Base-by-base conservation (phyloP, 2,797 vertebrate species). In the Momotus momota region DNA sequence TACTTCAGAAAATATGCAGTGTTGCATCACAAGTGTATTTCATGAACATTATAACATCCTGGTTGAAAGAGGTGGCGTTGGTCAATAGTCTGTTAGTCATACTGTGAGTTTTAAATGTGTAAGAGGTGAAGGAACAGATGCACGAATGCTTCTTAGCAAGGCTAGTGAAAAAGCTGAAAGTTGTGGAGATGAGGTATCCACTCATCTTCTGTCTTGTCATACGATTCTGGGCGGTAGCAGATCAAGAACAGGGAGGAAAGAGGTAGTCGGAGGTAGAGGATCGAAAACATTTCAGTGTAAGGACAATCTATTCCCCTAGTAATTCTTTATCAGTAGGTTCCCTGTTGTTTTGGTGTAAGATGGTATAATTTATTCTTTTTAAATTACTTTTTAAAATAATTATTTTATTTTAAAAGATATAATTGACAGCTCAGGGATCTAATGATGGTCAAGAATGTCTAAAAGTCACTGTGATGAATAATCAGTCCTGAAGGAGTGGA, bases 71-170 rank as follows among this genome's bases (percentile, higher is more conserved):
- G 33, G 23, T 66, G 38, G n/a, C 54, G 51, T 90, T 95, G 58
- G 57, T 65, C 73, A 97, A 75, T 79, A 75, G 23, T 58, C 65
- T 88, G 14, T 94, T 79, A 90, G 80, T 94, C 95, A 84, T 61
- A 54, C 29, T 65, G 31, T n/a, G 10, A 88, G 83, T 35, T 74
- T 73, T 35, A 74, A 58, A 65, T 51, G 2, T 17, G 10, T 78
- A 84, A 79, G 40, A 88, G 93, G 18, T 12, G 66, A 66, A 82
- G n/a, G 77, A 90, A 46, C 48, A 20, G 33, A 21, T 4, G 16
- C 29, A 75, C 26, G 75, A 93, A 27, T 61, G 25, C 8, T 35
- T 86, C 61, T 81, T 49, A n/a, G 27, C 60, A 48, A 74, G 29
- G 38, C 40, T 43, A 62, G 23, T 41, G 21, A 81, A 62, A 91